Percentiles rank a stretch among this genome's conserved stretches.
These are phyloP conservation scores for Brachypteracias leptosomus DNA, from an alignment of 2,113 vertebrate species.

Conservation along the genomic window DNA sequence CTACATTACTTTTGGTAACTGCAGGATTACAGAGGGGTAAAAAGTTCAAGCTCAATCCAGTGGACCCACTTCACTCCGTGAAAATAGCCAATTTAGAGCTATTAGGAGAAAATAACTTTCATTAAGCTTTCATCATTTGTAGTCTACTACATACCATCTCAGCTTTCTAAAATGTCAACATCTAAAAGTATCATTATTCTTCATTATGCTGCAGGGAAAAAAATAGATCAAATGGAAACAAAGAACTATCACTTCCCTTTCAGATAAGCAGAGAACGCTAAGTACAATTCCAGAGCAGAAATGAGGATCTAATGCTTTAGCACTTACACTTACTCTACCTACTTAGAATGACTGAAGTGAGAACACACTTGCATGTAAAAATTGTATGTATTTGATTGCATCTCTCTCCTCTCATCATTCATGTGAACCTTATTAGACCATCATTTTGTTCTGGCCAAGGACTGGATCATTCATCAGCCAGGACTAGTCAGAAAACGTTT, in stretches of 20 bases:
- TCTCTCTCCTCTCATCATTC: background rate
- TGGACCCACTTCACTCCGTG: background rate
- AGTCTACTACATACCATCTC: slow-evolving; percentile 43
- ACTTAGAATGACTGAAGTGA: background rate
- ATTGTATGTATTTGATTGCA: background rate
- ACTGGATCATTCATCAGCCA: background rate
- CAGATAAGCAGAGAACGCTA: background rate
- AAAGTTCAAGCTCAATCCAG: slow-evolving; percentile 61
- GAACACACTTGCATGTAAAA: background rate
- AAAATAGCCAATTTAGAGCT: slow-evolving; percentile 60
- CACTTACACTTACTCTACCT: background rate
- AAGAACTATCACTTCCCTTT: slow-evolving; percentile 35
- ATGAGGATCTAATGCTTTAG: slow-evolving; percentile 21
- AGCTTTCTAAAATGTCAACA: slow-evolving; percentile 64
- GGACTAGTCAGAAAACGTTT: background rate
- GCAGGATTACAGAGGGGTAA: slow-evolving; percentile 39
- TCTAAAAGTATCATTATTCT: slow-evolving; percentile 63
- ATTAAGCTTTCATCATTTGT: slow-evolving; percentile 73
- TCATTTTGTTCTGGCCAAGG: background rate
- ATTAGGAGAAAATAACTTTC: slow-evolving; percentile 72
- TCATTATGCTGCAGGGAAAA: slow-evolving; percentile 42
- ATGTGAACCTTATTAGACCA: background rate
- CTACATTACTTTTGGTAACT: slow-evolving; percentile 9
- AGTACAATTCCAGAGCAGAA: background rate
- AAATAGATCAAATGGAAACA: slow-evolving; percentile 56